Conservation (phyloP, 2,113 vertebrate species). For the Xiphorhynchus elegans region DNA sequence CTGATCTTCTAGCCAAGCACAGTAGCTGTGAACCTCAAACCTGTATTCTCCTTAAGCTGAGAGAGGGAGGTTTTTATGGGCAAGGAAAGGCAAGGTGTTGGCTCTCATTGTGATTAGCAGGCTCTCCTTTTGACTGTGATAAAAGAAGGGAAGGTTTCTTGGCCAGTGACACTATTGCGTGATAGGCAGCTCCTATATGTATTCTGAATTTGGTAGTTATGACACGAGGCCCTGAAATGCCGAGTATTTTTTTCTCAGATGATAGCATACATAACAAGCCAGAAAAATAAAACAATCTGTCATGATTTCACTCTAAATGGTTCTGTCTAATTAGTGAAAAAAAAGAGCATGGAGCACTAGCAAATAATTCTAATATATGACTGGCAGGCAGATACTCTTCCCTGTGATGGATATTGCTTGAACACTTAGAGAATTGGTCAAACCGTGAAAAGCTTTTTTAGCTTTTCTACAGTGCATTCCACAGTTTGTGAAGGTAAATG, state of each 20-base stretch:
- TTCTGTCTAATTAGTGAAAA: conserved; percentile 10
- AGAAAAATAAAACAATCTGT: neutral
- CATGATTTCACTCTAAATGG: neutral
- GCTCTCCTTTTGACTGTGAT: neutral
- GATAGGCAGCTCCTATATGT: neutral
- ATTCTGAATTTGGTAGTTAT: neutral
- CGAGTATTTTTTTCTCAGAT: conserved; percentile 5
- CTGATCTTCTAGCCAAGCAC: neutral
- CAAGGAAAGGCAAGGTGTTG: neutral
- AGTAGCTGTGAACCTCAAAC: neutral
- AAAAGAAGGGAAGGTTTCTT: neutral
- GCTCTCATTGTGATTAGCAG: neutral
- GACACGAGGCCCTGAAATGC: neutral
- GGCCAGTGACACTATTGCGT: neutral
- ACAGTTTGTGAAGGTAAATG: conserved; percentile 2
- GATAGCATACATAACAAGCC: neutral
- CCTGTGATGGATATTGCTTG: neutral
- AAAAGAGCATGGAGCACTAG: neutral
- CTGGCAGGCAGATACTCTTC: neutral
- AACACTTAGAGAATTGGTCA: neutral
- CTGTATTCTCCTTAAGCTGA: neutral
- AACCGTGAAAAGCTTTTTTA: neutral
- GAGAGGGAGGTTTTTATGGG: neutral
- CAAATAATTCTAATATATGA: neutral
- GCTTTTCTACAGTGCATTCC: neutral